phyloP scores from a whole-genome alignment of 2,888 invertebrate species.

The Hydropsyche betteni region DNA sequence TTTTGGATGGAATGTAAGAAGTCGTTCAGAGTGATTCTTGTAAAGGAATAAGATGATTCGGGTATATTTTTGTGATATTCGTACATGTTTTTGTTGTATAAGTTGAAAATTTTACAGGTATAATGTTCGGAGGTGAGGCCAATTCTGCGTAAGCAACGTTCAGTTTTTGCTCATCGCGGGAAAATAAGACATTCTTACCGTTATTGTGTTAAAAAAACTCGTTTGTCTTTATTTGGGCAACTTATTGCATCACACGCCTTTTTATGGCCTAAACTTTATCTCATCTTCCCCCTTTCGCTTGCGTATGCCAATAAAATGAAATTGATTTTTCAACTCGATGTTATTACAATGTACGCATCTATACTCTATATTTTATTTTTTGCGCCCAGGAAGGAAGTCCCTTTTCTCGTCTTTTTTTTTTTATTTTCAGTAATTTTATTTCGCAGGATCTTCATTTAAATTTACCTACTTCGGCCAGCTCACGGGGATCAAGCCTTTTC shows the following conservation, averaged over 20 bases:
- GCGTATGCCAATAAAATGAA: conserved; percentile 29
- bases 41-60: no score
- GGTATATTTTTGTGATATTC: no score
- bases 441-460: conserved; percentile 37
- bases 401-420: conserved; percentile 7
- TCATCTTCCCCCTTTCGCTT: conserved; percentile 31
- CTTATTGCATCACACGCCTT: conserved; percentile 27
- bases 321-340: conserved; percentile 29
- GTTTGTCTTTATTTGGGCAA: conserved; percentile 28
- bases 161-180: no score
- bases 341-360: neutral
- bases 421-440: conserved; percentile 21
- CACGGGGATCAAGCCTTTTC: conserved; percentile 31
- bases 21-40: no score
- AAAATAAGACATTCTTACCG: conserved; percentile 11
- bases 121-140: no score
- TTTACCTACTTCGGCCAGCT: conserved; percentile 31
- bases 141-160: neutral
- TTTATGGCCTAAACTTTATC: conserved; percentile 27
- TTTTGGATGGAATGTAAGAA: no score
- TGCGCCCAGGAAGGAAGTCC: neutral
- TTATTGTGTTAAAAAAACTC: conserved; percentile 33
- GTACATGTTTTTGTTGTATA: no score
- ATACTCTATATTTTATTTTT: neutral
- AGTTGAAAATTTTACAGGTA: no score